Conservation (phyloP, 2,888 invertebrate genomes). For the Tenthredo amoena region DNA sequence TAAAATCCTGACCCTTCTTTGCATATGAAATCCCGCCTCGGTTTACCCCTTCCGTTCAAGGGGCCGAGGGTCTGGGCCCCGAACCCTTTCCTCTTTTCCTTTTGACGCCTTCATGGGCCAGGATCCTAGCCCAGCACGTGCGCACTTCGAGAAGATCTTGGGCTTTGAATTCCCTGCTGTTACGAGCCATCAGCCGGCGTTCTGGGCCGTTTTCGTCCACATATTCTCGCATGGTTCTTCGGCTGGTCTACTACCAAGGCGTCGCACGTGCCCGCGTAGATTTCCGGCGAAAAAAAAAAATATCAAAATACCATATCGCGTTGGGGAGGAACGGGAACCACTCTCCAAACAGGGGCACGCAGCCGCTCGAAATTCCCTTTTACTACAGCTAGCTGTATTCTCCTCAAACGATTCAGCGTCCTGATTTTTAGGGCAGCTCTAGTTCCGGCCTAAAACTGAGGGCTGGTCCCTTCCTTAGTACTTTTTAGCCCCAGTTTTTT, state of each 20-base stretch:
- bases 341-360: background rate
- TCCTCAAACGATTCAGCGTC: background rate
- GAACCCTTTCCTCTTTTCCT: background rate
- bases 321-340: constrained; percentile 52
- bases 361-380: background rate
- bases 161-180: constrained; percentile 58
- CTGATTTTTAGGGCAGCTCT: background rate
- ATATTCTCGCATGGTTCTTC: constrained; percentile 54
- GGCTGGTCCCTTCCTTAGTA: background rate
- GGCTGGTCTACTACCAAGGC: constrained; percentile 3
- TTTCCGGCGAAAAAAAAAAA: constrained; percentile 62
- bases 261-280: constrained; percentile 49
- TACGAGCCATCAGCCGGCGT: constrained; percentile 51
- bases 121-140: constrained; percentile 61
- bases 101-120: background rate
- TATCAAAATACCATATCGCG: constrained; percentile 54
- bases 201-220: constrained; percentile 52
- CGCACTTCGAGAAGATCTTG: constrained; percentile 42
- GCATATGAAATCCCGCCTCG: constrained; percentile 66
- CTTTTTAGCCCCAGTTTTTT: background rate
- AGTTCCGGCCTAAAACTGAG: background rate
- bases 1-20: constrained; percentile 55
- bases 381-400: background rate
- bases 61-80: background rate
- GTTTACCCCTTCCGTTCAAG: constrained; percentile 9